Evolutionary conservation across 2,888 invertebrate genomes (phyloP), one percentile per base, ranked within the genome.

Genomic region (Meiosimyza platycephala): DNA sequence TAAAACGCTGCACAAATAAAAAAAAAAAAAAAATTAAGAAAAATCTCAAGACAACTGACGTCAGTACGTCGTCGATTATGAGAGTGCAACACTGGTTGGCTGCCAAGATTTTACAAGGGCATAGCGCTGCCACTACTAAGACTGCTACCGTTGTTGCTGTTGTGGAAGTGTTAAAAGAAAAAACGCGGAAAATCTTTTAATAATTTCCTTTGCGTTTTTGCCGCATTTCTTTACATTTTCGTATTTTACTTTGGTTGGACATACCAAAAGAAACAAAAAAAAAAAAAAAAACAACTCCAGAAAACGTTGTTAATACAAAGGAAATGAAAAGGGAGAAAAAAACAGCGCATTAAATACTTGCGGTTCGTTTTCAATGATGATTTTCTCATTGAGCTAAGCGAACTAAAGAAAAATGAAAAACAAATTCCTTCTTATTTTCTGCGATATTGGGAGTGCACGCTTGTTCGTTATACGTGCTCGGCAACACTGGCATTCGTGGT

Each of bases 161-260:
- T 9, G 3, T 55, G 71, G 63, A 55, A 54, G 64, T 33, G 54
- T 54, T 55, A 55, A 52, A 13, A 16, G 33, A 51, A 71, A 64
- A 71, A 64, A 54, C 50, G 70, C 60, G 64, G 57, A 71, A 71
- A 71, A 71, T 71, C 71, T 64, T 65, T 71, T 71, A 71, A 71
- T 71, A 65, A 65, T 71, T 71, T 71, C 71, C 71, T 55, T 15
- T n/a, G 55, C 12, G 64, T 22, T 57, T 65, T 71, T 55, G 64
- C 60, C 54, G 13, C 18, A 64, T 51, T 22, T 13, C 40, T 15
- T 28, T n/a, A 15, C 47, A 48, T 55, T 68, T 54, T 33, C 13
- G 66, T 54, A 15, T 28, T 22, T 62, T 66, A 28, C 66, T 28
- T 16, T n/a, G 47, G 13, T 66, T 33, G 15, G 11, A 16, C 2